phyloP scores from a whole-genome alignment of 2,113 vertebrate genomes.

The Gobiocypris rarus region DNA sequence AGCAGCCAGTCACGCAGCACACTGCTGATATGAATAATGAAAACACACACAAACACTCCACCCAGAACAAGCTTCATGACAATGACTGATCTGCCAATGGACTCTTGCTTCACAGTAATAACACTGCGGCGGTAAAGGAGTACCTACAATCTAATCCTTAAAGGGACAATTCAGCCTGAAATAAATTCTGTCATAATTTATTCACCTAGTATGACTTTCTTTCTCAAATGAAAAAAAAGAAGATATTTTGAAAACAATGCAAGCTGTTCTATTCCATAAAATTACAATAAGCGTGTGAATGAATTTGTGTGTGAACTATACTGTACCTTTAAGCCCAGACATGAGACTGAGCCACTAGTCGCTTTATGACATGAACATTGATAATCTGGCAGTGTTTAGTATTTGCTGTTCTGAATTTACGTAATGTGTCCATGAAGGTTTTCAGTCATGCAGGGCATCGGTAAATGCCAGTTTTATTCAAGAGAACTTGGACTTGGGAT shows the following conservation, averaged over 20 bases:
- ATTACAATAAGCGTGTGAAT: neutral
- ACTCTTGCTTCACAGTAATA: constrained; percentile 16
- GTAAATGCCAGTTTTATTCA: neutral
- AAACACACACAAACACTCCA: constrained; percentile 24
- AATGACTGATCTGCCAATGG: constrained; percentile 7
- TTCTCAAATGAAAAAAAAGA: neutral
- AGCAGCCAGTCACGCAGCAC: constrained; percentile 28
- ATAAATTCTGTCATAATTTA: neutral
- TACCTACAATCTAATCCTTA: neutral
- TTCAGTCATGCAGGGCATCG: neutral
- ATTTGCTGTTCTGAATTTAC: constrained; percentile 21
- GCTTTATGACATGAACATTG: constrained; percentile 18
- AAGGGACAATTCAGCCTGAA: neutral
- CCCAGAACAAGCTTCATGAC: constrained; percentile 16
- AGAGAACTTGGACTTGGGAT: neutral
- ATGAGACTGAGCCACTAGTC: neutral
- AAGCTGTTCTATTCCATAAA: neutral
- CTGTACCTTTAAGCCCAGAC: neutral
- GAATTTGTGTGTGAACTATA: neutral
- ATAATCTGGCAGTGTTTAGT: constrained; percentile 17
- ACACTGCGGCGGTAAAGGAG: neutral
- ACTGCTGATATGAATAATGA: constrained; percentile 37
- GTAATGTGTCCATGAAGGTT: neutral
- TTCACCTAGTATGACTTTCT: neutral
- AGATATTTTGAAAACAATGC: neutral